Base-by-base conservation (phyloP, 2,113 vertebrate genomes). In the Rhodinocichla rosea region DNA sequence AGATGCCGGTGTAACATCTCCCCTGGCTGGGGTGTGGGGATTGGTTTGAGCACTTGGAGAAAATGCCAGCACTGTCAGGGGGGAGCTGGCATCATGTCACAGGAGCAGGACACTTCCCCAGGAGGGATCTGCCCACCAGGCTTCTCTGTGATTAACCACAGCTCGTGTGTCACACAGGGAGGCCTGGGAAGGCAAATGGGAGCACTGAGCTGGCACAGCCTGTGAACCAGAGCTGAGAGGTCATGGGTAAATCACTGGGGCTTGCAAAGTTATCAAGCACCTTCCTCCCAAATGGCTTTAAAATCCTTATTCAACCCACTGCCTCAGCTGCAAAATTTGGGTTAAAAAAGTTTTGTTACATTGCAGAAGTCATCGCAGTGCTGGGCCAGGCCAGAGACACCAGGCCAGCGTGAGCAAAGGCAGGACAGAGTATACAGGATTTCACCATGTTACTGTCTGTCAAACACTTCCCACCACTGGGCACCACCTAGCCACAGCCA, bases 1-100 rank as follows among this genome's bases (percentile, higher is more conserved):
- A 98, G 98, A 98, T 98, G 98, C 97, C n/a, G 52, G 94, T 73
- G 88, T 64, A 89, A 95, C 91, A 95, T 95, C 95, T 98, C 97
- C 96, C 92, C 50, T 19, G 94, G 78, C 94, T 40, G 90, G 86
- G 94, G 67, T n/a, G n/a, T 28, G 92, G 93, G 88, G 88, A 82
- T 33, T 60, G 83, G 16, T 68, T 63, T 76, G 75, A 84, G 94
- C 85, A 35, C 90, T 79, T 83, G 83, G 89, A 97, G 97, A 77
- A 96, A 94, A 97, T 85, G 94, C 89, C 94, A 94, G 32, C 0
- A 6, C 55, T 95, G 91, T 30, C 80, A 67, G 60, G 67, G 79
- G 93, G 33, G 71, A 78, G 75, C 95, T 56, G 44, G 83, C 21
- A 5, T 26, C 67, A 56, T 59, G 94, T 79, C 92, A 81, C 17